These are phyloP conservation scores for Pocota personata DNA, from an alignment of 2,888 invertebrate genomes.

Conservation along the genomic window DNA sequence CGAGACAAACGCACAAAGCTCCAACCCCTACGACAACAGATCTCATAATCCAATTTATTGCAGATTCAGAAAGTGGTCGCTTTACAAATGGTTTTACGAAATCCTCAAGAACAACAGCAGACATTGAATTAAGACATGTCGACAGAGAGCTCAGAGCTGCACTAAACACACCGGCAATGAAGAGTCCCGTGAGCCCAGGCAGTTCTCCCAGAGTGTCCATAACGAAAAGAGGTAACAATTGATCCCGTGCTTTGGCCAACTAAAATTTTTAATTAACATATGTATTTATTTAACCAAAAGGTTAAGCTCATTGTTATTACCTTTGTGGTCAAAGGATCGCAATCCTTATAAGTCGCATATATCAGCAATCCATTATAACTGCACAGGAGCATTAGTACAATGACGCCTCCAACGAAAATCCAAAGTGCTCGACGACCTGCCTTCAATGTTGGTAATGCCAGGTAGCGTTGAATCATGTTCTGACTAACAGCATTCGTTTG, in stretches of 20 bases:
- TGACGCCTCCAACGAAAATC: conserved; percentile 84
- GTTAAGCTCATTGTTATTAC: conserved; percentile 66
- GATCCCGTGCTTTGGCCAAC: conserved; percentile 89
- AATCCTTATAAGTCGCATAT: conserved; percentile 86
- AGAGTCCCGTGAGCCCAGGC: conserved; percentile 93
- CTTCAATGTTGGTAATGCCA: conserved; percentile 88
- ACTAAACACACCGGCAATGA: conserved; percentile 95
- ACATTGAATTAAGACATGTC: conserved; percentile 90
- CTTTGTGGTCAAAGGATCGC: conserved; percentile 87
- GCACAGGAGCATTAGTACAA: conserved; percentile 84
- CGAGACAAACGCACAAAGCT: conserved; percentile 86
- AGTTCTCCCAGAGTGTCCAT: conserved; percentile 91
- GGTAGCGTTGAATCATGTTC: conserved; percentile 93
- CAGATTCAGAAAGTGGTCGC: conserved; percentile 84
- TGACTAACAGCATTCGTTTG: conserved; percentile 92
- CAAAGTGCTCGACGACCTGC: conserved; percentile 85
- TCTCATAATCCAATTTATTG: conserved; percentile 87
- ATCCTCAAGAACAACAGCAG: conserved; percentile 90
- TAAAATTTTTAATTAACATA: conserved; percentile 77
- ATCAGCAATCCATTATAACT: conserved; percentile 86
- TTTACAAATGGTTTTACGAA: conserved; percentile 87
- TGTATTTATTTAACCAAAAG: not conserved
- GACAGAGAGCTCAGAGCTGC: conserved; percentile 92
- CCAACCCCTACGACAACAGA: conserved; percentile 89
- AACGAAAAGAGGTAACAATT: conserved; percentile 92